Conservation (phyloP, 2,113 vertebrate species). For the Puffinus mauretanicus region DNA sequence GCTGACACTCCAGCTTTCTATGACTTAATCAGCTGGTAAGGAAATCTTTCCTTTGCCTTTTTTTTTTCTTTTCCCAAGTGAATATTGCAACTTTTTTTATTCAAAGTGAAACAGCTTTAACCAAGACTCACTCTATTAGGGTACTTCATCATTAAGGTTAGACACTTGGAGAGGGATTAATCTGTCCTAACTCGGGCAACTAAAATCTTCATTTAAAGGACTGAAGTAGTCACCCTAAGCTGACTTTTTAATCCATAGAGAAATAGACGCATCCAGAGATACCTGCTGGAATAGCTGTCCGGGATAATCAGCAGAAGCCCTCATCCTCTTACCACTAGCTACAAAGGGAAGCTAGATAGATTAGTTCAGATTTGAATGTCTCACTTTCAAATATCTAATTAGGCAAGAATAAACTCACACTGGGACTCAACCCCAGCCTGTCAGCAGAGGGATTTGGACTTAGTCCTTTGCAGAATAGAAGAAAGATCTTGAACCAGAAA, state of each 20-base stretch:
- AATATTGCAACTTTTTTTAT: background rate
- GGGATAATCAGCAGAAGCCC: background rate
- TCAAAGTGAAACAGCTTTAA: background rate
- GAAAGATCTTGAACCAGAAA: background rate
- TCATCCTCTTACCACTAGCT: background rate
- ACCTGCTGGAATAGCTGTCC: background rate
- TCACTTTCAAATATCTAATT: slow-evolving; percentile 21
- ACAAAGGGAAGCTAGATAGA: background rate
- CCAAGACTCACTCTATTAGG: background rate
- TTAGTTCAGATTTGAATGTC: background rate
- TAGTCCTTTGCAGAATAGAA: background rate
- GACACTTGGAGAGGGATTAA: background rate
- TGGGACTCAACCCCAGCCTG: background rate
- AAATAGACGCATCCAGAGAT: background rate
- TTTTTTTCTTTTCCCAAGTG: too few relatives aligned
- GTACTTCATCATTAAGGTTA: background rate
- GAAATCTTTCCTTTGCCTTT: background rate
- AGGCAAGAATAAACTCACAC: background rate
- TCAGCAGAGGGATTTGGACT: background rate
- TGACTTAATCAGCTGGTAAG: background rate
- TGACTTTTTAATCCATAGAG: background rate
- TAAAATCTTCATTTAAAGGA: background rate
- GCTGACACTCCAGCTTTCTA: background rate
- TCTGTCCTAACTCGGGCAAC: background rate
- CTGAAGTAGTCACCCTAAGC: background rate